Conservation (phyloP, 2,888 invertebrate genomes). For the Pemphredon lugubris region DNA sequence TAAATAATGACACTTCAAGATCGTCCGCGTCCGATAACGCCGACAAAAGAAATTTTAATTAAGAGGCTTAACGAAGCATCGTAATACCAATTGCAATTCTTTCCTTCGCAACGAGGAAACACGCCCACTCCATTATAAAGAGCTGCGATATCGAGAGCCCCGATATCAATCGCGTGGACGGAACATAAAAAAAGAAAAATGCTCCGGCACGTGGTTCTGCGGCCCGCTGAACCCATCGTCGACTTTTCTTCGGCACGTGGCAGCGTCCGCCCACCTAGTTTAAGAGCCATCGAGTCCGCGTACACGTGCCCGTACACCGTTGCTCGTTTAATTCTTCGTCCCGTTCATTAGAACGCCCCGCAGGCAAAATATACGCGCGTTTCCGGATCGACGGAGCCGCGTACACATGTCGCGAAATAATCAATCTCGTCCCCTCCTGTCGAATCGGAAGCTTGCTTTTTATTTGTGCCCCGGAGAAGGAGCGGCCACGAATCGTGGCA, state of each 20-base stretch:
- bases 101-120: neutral
- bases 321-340: constrained; percentile 61
- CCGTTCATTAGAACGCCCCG: constrained; percentile 71
- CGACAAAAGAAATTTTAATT: too few relatives aligned
- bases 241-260: constrained; percentile 71
- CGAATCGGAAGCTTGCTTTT: constrained; percentile 22
- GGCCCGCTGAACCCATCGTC: constrained; percentile 49
- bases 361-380: constrained; percentile 55
- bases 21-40: too few relatives aligned
- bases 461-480: constrained; percentile 1
- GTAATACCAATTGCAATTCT: too few relatives aligned
- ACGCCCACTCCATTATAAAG: neutral
- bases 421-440: constrained; percentile 57
- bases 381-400: constrained; percentile 54
- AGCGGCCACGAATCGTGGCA: constrained; percentile 20
- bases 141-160: neutral
- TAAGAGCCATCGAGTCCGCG: constrained; percentile 72
- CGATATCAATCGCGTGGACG: constrained; percentile 65
- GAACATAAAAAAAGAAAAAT: constrained; percentile 38
- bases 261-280: constrained; percentile 70
- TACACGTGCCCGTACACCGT: constrained; percentile 60
- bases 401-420: constrained; percentile 67
- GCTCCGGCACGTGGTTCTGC: constrained; percentile 63
- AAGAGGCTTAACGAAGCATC: too few relatives aligned
- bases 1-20: too few relatives aligned